A percentile compares a stretch with the other conserved stretches of the same genome.
phyloP scores from a whole-genome alignment of 2,888 invertebrate species.

The Antitype chi region DNA sequence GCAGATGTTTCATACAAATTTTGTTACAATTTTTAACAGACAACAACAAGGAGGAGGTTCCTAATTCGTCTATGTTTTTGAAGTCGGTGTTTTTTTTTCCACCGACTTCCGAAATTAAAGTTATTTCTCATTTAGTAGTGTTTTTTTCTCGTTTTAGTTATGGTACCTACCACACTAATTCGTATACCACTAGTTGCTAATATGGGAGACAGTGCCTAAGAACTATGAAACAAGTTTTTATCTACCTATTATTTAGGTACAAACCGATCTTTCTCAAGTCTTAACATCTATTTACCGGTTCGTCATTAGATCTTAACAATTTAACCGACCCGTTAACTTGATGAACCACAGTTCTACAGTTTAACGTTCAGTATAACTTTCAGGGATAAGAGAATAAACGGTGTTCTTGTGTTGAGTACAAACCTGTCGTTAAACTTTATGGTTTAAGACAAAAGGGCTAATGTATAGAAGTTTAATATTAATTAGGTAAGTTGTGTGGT shows the following conservation, averaged over 20 bases:
- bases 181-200: too few relatives aligned
- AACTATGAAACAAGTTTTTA: too few relatives aligned
- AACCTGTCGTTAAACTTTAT: conserved; percentile 30
- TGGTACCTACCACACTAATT: too few relatives aligned
- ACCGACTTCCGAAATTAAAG: too few relatives aligned
- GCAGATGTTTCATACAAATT: too few relatives aligned
- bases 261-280: conserved; percentile 4
- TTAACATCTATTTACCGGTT: conserved; percentile 14
- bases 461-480: conserved; percentile 30
- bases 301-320: conserved; percentile 33
- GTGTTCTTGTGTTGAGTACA: conserved; percentile 14
- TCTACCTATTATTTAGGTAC: not conserved
- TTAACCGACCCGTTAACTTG: conserved; percentile 38
- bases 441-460: conserved; percentile 7
- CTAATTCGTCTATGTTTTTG: too few relatives aligned
- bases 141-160: too few relatives aligned
- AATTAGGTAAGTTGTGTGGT: conserved; percentile 35
- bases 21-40: too few relatives aligned
- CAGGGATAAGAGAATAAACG: conserved; percentile 37
- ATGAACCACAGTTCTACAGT: conserved; percentile 35
- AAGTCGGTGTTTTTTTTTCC: too few relatives aligned
- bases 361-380: conserved; percentile 36
- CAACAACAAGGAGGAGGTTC: too few relatives aligned
- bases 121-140: too few relatives aligned
- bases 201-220: too few relatives aligned